Evolutionary conservation across 2,113 vertebrate genomes (phyloP).

Genomic region (Crotalus horridus): DNA sequence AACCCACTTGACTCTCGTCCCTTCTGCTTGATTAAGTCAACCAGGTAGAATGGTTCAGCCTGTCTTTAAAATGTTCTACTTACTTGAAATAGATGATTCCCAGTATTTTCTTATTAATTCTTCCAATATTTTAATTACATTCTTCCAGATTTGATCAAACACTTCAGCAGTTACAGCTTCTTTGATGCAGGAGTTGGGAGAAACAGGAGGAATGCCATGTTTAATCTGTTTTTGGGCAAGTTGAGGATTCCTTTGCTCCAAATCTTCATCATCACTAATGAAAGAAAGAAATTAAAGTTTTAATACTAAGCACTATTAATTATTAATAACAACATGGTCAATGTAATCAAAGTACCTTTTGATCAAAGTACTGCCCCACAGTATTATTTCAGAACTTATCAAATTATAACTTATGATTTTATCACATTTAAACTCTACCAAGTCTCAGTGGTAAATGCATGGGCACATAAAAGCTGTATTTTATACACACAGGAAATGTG

Average conservation of each 20-base stretch:
- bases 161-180: conserved; percentile 74
- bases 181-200: conserved; percentile 77
- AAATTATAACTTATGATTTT: background rate
- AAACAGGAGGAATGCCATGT: conserved; percentile 75
- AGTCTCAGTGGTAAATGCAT: background rate
- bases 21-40: background rate
- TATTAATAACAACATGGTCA: background rate
- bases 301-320: background rate
- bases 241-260: conserved; percentile 58
- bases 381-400: background rate
- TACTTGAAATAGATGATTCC: conserved; percentile 70
- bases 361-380: background rate
- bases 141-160: conserved; percentile 77
- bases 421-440: background rate
- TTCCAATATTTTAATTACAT: conserved; percentile 65
- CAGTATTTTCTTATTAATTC: conserved; percentile 73
- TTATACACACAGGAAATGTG: background rate
- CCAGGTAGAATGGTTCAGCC: accelerated
- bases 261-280: conserved; percentile 68
- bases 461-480: background rate
- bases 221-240: conserved; percentile 52
- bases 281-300: conserved; percentile 54
- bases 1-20: background rate
- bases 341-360: conserved; percentile 10
- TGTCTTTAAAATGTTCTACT: conserved; percentile 30